A percentile compares a stretch with the other conserved stretches of the same genome.
These are phyloP conservation scores for Platycnemis pennipes DNA, from an alignment of 2,888 invertebrate species.

Conservation along the genomic window DNA sequence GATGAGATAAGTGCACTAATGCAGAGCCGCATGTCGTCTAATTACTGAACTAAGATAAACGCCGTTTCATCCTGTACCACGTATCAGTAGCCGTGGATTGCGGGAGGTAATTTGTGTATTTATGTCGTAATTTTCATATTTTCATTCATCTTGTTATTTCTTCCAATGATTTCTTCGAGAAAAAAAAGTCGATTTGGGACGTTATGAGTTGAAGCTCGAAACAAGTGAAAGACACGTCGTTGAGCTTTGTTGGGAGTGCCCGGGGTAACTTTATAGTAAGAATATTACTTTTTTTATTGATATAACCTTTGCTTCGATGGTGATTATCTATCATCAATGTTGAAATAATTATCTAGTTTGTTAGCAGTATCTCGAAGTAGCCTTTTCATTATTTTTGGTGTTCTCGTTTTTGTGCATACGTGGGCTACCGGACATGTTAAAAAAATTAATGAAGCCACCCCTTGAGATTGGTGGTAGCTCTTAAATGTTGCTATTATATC, in stretches of 20 bases:
- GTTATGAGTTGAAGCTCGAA: neutral
- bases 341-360: neutral
- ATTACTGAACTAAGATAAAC: constrained; percentile 3
- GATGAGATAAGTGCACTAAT: constrained; percentile 67
- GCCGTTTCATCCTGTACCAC: constrained; percentile 41
- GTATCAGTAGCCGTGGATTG: neutral
- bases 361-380: neutral
- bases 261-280: constrained; percentile 20
- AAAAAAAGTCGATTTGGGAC: neutral
- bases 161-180: neutral
- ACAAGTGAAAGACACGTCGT: constrained; percentile 52
- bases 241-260: constrained; percentile 41
- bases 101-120: neutral
- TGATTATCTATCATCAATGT: neutral
- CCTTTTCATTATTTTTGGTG: neutral
- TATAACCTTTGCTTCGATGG: neutral
- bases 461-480: neutral
- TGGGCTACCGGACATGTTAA: constrained; percentile 50
- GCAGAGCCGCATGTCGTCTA: constrained; percentile 21
- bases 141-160: neutral
- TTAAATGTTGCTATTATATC: no score
- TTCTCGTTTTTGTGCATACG: constrained; percentile 2
- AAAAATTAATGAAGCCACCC: neutral
- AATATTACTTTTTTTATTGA: neutral
- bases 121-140: neutral